A percentile compares a stretch with the other conserved stretches of the same genome.
These are phyloP conservation scores for Bostrychus sinensis DNA, from an alignment of 2,113 vertebrate genomes.

Conservation along the genomic window DNA sequence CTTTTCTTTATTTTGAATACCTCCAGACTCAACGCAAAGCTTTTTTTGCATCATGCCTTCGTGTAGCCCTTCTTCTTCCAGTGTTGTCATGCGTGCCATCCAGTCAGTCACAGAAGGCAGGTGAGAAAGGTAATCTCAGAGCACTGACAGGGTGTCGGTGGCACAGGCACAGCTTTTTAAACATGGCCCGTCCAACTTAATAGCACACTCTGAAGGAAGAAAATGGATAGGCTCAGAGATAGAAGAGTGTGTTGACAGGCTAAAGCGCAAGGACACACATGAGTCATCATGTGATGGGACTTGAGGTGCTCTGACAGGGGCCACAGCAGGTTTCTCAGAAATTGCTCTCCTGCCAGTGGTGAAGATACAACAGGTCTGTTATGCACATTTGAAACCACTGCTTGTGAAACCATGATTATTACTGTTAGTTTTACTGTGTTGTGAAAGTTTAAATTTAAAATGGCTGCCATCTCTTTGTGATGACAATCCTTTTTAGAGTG, in stretches of 20 bases:
- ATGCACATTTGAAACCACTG: conserved; percentile 35
- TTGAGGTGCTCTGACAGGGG: conserved; percentile 33
- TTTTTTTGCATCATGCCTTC: conserved; percentile 14
- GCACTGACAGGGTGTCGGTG: conserved; percentile 69
- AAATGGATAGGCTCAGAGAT: conserved; percentile 44
- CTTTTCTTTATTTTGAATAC: neutral
- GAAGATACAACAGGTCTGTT: conserved; percentile 18
- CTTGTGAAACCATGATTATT: conserved; percentile 22
- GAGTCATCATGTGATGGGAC: conserved; percentile 36
- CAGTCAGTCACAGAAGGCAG: conserved; percentile 39
- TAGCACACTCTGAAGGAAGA: conserved; percentile 55
- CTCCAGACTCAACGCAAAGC: neutral
- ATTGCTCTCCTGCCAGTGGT: conserved; percentile 24
- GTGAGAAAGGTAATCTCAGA: conserved; percentile 55
- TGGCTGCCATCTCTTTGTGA: neutral
- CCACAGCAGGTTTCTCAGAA: conserved; percentile 29
- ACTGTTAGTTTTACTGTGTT: conserved; percentile 16
- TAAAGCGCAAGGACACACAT: conserved; percentile 40
- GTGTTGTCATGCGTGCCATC: conserved; percentile 53
- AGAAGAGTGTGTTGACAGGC: conserved; percentile 48
- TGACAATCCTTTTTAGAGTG: conserved; percentile 11
- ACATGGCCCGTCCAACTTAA: conserved; percentile 63
- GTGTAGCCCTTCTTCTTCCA: conserved; percentile 28
- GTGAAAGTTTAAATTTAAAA: conserved; percentile 2
- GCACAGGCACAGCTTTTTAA: conserved; percentile 66